Evolutionary conservation across 1,140 invertebrate species (phyloP).

Genomic region (Euwallacea fornicatus): DNA sequence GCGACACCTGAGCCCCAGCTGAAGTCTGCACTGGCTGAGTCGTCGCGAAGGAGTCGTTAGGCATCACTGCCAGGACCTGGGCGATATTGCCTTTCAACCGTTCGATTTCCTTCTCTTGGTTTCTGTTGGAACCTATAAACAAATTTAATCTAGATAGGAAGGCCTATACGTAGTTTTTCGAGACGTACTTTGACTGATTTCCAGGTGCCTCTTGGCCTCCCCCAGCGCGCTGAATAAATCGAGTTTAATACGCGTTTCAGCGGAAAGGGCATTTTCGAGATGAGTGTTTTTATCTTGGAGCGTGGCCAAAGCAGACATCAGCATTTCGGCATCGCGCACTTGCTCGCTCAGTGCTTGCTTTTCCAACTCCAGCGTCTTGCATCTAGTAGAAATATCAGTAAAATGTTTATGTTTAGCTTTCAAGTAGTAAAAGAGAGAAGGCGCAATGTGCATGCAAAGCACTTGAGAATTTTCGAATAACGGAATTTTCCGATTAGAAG

Average conservation of each 20-base stretch:
- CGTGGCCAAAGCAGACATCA: conserved; percentile 76
- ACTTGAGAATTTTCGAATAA: too few species aligned
- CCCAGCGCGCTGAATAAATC: conserved; percentile 95
- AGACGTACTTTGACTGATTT: conserved; percentile 82
- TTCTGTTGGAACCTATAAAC: conserved; percentile 69
- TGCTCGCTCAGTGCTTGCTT: conserved; percentile 58
- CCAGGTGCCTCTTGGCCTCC: conserved; percentile 89
- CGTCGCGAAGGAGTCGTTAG: conserved; percentile 66
- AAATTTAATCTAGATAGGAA: conserved; percentile 15
- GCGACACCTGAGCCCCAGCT: conserved; percentile 57
- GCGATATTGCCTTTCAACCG: conserved; percentile 88
- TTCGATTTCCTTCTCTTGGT: conserved; percentile 87
- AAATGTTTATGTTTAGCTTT: too few species aligned
- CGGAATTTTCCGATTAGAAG: too few species aligned
- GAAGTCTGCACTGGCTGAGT: conserved; percentile 44
- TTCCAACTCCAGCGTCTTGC: conserved; percentile 50
- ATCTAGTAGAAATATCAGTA: conserved; percentile 15
- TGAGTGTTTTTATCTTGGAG: conserved; percentile 87
- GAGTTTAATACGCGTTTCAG: conserved; percentile 93
- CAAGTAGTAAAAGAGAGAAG: too few species aligned
- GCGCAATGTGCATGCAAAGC: too few species aligned
- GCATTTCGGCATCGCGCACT: conserved; percentile 76
- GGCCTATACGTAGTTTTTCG: not conserved
- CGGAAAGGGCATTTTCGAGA: conserved; percentile 89
- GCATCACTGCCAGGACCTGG: conserved; percentile 90